phyloP scores from a whole-genome alignment of 2,888 invertebrate species.

The Euzophera pinguis region DNA sequence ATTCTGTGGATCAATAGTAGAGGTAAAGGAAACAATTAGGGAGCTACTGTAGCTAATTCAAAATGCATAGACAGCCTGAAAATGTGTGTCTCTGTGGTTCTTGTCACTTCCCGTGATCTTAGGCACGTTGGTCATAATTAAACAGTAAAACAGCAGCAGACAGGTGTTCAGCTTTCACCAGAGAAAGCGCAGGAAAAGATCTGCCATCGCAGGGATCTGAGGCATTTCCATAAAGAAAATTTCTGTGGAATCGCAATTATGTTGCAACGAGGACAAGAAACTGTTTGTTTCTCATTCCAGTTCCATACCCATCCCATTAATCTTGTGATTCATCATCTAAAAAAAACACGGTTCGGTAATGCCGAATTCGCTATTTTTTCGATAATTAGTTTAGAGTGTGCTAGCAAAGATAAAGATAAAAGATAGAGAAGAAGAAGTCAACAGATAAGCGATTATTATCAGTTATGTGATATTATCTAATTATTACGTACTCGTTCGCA shows the following conservation, averaged over 20 bases:
- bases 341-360: too few relatives aligned
- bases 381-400: too few relatives aligned
- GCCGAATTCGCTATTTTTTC: too few relatives aligned
- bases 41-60: too few relatives aligned
- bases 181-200: conserved; percentile 2
- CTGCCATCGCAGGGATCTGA: not conserved
- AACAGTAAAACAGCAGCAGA: not conserved
- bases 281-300: too few relatives aligned
- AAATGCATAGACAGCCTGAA: too few relatives aligned
- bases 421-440: not conserved
- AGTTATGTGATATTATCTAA: conserved; percentile 1
- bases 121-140: not conserved
- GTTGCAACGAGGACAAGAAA: not conserved
- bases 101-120: not conserved
- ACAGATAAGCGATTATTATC: not conserved
- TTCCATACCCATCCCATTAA: too few relatives aligned
- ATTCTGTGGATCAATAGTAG: too few relatives aligned
- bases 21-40: too few relatives aligned
- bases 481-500: not conserved
- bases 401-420: not conserved
- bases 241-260: not conserved
- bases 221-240: conserved; percentile 1
- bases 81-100: not conserved
- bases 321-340: too few relatives aligned
- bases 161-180: not conserved